A percentile compares a stretch with the other conserved stretches of the same genome.
phyloP scores from a whole-genome alignment of 1,140 invertebrate genomes.

The Scylla paramamosain region DNA sequence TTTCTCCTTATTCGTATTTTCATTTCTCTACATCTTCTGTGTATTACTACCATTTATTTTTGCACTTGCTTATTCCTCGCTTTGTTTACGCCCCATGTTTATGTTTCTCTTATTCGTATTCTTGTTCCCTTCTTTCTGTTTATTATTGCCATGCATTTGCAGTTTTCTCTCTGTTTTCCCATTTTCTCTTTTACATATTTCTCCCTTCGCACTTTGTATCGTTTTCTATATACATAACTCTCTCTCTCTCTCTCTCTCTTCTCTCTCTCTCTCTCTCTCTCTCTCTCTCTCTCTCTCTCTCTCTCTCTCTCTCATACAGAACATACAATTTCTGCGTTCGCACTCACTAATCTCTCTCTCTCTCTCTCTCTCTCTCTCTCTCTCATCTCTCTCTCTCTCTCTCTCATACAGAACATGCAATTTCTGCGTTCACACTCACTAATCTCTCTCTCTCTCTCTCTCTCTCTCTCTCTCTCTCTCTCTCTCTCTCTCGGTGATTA shows the following conservation, averaged over 20 bases:
- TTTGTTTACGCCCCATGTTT: neutral
- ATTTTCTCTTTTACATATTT: neutral
- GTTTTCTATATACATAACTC: neutral
- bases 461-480: conserved; percentile 4
- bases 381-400: too few species aligned
- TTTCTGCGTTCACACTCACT: neutral
- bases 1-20: too few species aligned
- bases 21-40: too few species aligned
- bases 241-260: conserved; percentile 21
- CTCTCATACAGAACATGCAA: too few species aligned
- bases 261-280: conserved; percentile 22
- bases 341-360: neutral
- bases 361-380: neutral
- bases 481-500: neutral
- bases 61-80: neutral
- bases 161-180: neutral
- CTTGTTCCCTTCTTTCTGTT: too few species aligned
- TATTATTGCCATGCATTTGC: neutral
- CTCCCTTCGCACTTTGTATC: too few species aligned
- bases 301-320: too few species aligned
- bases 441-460: neutral
- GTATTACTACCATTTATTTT: neutral
- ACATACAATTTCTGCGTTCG: neutral
- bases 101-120: too few species aligned
- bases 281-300: neutral